A percentile compares a stretch with the other conserved stretches of the same genome.
Conservation (phyloP, 1,140 invertebrate genomes). For the Procambarus clarkii region DNA sequence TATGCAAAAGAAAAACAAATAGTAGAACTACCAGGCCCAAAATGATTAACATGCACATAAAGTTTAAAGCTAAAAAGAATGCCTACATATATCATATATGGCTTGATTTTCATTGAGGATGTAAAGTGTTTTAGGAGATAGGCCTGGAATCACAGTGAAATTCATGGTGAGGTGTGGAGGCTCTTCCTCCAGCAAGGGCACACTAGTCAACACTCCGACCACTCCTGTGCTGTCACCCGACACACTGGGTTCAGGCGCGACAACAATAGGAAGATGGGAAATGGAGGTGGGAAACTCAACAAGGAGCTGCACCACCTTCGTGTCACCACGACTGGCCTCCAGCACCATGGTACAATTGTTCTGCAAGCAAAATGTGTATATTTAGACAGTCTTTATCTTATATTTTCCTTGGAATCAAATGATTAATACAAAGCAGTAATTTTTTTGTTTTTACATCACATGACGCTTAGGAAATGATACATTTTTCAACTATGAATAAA, state of each 20-base stretch:
- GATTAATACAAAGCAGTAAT: too few species aligned
- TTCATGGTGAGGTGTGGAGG: constrained; percentile 54
- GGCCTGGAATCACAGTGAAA: constrained; percentile 57
- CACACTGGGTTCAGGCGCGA: constrained; percentile 70
- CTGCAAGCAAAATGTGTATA: constrained; percentile 75
- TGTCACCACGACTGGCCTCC: constrained; percentile 98
- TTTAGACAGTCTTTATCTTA: not conserved
- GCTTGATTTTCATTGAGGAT: constrained; percentile 61
- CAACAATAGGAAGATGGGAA: constrained; percentile 75
- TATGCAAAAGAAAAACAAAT: too few species aligned
- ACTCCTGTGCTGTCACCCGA: constrained; percentile 75
- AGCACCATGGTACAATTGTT: constrained; percentile 99
- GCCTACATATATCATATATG: constrained; percentile 56
- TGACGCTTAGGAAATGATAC: too few species aligned
- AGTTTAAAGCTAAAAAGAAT: not conserved
- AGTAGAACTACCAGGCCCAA: too few species aligned
- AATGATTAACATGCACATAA: too few species aligned
- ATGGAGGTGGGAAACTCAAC: constrained; percentile 95
- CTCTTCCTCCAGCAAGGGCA: constrained; percentile 45
- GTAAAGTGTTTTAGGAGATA: constrained; percentile 47
- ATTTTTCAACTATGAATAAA: too few species aligned
- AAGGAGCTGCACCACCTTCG: constrained; percentile 93
- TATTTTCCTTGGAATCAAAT: not conserved
- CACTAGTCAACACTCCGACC: constrained; percentile 65
- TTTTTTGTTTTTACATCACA: too few species aligned